phyloP scores from a whole-genome alignment of 2,888 invertebrate genomes.

The Xestoiulus laeticollis region DNA sequence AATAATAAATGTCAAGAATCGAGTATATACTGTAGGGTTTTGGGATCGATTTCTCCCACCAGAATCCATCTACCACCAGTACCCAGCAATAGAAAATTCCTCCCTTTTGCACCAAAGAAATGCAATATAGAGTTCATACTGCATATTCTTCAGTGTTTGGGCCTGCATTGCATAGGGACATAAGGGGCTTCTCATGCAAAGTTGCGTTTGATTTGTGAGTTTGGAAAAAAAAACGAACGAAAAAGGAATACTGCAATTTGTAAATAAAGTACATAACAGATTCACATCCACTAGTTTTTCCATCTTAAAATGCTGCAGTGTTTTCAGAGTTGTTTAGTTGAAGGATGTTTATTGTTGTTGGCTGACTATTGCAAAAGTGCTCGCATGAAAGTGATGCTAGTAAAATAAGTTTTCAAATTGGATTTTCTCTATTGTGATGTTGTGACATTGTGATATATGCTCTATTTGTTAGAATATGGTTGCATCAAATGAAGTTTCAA shows the following conservation, averaged over 20 bases:
- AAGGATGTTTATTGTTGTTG: slow-evolving; percentile 17
- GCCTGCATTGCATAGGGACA: not conserved
- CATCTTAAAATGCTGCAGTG: not conserved
- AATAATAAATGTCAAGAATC: slow-evolving; percentile 40
- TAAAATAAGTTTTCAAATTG: too few species aligned
- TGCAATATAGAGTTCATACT: not conserved
- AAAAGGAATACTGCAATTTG: not conserved
- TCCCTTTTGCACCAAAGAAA: slow-evolving; percentile 11
- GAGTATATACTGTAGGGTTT: slow-evolving; percentile 5
- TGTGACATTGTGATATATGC: too few species aligned
- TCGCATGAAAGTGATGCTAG: not conserved
- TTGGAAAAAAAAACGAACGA: not conserved
- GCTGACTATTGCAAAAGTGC: not conserved
- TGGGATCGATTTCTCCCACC: not conserved
- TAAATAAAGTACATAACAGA: not conserved
- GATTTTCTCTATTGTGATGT: too few species aligned
- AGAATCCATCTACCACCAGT: too few species aligned
- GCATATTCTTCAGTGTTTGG: not conserved
- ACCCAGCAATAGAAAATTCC: not conserved
- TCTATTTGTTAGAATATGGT: too few species aligned
- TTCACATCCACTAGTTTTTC: not conserved
- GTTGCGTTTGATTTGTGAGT: slow-evolving; percentile 9
- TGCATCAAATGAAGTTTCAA: too few species aligned
- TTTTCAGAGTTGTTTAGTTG: not conserved
- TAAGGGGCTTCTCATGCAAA: not conserved